Evolutionary conservation across 2,797 vertebrate species (phyloP).

Genomic region (Acrocephalus scirpaceus): DNA sequence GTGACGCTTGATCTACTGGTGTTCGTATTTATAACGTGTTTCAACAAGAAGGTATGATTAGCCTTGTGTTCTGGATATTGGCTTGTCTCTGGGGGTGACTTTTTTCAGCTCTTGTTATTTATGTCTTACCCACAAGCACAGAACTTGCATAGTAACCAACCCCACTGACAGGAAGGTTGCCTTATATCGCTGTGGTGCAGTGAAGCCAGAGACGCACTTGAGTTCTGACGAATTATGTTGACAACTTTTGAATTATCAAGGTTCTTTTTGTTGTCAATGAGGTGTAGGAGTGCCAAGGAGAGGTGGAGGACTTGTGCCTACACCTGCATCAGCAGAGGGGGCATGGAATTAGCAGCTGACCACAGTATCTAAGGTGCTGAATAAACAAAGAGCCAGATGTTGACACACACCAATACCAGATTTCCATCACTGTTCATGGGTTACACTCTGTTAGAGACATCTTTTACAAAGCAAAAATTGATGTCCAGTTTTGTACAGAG

Average conservation of each 20-base stretch:
- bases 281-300: not conserved
- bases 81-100: not conserved
- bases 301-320: not conserved
- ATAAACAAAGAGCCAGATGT: not conserved
- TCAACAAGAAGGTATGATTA: constrained; percentile 26
- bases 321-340: not conserved
- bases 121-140: not conserved
- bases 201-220: not conserved
- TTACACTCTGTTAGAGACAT: not conserved
- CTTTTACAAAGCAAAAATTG: not conserved
- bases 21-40: not conserved
- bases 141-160: not conserved
- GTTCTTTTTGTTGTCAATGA: not conserved
- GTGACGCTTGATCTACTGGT: not conserved
- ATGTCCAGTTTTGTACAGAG: not conserved
- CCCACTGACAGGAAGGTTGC: not conserved
- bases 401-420: not conserved
- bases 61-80: constrained; percentile 29
- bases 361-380: not conserved
- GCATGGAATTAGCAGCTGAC: not conserved
- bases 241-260: not conserved
- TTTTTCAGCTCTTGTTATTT: not conserved
- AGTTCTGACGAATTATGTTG: not conserved
- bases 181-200: not conserved
- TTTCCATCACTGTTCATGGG: not conserved